Evolutionary conservation across 2,888 invertebrate genomes (phyloP), one percentile per base, ranked within the genome.

Genomic region (Tiphia femorata): DNA sequence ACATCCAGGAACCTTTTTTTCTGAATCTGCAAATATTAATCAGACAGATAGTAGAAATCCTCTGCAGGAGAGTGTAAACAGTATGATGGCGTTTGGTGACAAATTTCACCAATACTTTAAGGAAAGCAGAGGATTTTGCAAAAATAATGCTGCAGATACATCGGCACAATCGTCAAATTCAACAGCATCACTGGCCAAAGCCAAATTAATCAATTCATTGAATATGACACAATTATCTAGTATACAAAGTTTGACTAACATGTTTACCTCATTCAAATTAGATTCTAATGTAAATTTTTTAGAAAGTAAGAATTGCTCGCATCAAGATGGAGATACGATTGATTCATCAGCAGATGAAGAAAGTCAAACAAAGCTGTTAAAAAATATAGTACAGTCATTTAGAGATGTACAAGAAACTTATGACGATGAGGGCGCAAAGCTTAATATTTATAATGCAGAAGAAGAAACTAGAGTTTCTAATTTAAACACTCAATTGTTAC

Each of bases 1-100:
- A 63, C 87, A 89, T 75, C 89, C 90, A 0, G 85, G 86, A 44
- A 87, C 86, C 66, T 79, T 90, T 46, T 90, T 90, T 72, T 86
- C 88, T 7, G 86, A 88, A 56, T 64, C 84, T 69, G 20, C 84
- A 72, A 60, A 64, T 41, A 68, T 51, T 0, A 64, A 70, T 25
- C 66, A 65, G 41, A 35, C 65, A 33, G 67, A 73, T 20, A 48
- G 54, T 30, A 75, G 58, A 53, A 76, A 64, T 62, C 57, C 72
- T 1, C 37, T 78, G 6, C 77, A 77, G 40, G 73, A 66, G 19
- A 63, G 72, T 20, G 69, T 76, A 2, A 77, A 60, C 49, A 72
- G 64, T 17, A 58, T 77, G 63, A 67, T 78, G 52, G 69, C 73
- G 3, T 49, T 77, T n/a, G 76, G 77, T 14, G 76, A 77, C 49